These are phyloP conservation scores for Rhagophthalmus giganteus DNA, from an alignment of 2,888 invertebrate species.

Conservation along the genomic window DNA sequence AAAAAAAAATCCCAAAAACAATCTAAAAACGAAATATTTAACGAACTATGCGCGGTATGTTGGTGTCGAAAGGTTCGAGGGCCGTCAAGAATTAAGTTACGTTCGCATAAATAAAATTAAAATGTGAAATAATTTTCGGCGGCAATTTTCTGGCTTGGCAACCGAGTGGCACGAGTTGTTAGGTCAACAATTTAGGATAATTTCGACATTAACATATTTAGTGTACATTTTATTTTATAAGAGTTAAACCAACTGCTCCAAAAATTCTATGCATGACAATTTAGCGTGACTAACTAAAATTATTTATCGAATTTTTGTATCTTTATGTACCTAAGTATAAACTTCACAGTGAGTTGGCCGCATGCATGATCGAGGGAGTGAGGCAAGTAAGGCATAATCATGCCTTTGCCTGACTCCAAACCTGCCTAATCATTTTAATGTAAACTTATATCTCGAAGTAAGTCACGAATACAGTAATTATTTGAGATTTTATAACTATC, in stretches of 20 bases:
- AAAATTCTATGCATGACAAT: slow-evolving; percentile 25
- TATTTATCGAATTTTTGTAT: slow-evolving; percentile 36
- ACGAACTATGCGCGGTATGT: no score
- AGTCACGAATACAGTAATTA: slow-evolving; percentile 38
- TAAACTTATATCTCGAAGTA: slow-evolving; percentile 34
- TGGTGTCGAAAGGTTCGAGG: no score
- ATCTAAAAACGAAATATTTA: no score
- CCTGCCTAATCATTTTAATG: slow-evolving; percentile 33
- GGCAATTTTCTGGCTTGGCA: neutral
- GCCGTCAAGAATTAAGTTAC: no score
- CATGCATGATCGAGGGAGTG: slow-evolving; percentile 32
- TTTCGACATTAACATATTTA: slow-evolving; percentile 19
- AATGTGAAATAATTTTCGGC: neutral
- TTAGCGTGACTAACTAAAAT: slow-evolving; percentile 34
- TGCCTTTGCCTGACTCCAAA: slow-evolving; percentile 38
- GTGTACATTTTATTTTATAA: slow-evolving; percentile 16
- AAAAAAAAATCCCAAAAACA: no score
- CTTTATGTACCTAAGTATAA: slow-evolving; percentile 30
- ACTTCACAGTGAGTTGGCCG: slow-evolving; percentile 28
- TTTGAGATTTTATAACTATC: slow-evolving; percentile 31
- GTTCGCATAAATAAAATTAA: no score
- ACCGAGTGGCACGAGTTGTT: slow-evolving; percentile 7
- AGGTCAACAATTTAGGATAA: slow-evolving; percentile 16
- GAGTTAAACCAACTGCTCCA: slow-evolving; percentile 11
- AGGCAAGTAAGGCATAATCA: slow-evolving; percentile 37